Conservation (phyloP, 2,888 invertebrate species). For the Pheosia gnoma region DNA sequence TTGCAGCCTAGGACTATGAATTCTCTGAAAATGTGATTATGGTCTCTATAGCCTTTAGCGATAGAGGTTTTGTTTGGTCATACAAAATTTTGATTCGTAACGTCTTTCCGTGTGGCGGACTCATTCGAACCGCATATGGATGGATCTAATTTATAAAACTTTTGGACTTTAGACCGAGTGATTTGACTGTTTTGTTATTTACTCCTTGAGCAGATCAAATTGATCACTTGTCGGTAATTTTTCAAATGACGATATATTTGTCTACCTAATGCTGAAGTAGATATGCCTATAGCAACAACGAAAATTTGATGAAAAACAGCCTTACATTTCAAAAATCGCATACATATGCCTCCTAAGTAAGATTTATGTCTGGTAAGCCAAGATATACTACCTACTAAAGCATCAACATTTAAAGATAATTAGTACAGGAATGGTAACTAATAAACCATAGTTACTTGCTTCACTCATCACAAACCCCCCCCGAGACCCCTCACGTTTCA, state of each 20-base stretch:
- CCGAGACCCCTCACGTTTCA: conserved; percentile 4
- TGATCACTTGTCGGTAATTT: neutral
- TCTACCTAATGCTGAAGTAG: neutral
- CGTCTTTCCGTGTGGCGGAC: conserved; percentile 29
- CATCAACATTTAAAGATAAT: too few species aligned
- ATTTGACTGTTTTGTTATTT: conserved; percentile 5
- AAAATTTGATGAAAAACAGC: neutral
- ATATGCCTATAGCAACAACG: neutral
- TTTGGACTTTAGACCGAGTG: conserved; percentile 30
- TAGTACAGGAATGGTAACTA: neutral
- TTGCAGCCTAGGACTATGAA: conserved; percentile 8
- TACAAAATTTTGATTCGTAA: conserved; percentile 2
- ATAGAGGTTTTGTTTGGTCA: neutral
- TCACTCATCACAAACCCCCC: neutral
- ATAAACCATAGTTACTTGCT: neutral
- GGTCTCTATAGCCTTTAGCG: conserved; percentile 2
- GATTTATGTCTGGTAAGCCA: too few species aligned
- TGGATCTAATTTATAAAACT: conserved; percentile 32
- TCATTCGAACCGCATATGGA: conserved; percentile 25
- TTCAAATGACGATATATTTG: conserved; percentile 1
- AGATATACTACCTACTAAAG: too few species aligned
- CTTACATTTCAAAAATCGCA: too few species aligned
- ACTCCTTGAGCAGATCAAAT: conserved; percentile 1
- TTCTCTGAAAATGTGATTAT: neutral
- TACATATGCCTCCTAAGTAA: too few species aligned